Conservation (phyloP, 1,140 invertebrate genomes). For the Ostrea edulis region DNA sequence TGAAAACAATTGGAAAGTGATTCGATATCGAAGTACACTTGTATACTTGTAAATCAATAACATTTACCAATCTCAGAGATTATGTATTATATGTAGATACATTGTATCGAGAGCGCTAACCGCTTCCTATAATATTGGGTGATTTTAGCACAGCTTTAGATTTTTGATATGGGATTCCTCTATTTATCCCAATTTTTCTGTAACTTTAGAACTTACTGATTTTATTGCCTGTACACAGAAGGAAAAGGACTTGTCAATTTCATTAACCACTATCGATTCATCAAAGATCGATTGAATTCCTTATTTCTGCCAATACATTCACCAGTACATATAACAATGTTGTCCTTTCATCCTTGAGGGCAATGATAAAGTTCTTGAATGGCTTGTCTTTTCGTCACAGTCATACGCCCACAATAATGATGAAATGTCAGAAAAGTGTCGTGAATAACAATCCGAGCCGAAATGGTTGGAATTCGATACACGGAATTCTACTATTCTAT, state of each 20-base stretch:
- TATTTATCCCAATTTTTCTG: too few relatives aligned
- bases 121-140: too few relatives aligned
- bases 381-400: background rate
- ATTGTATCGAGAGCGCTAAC: too few relatives aligned
- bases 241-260: background rate
- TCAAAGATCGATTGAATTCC: background rate
- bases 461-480: conserved; percentile 15
- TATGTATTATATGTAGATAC: too few relatives aligned
- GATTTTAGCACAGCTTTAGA: too few relatives aligned
- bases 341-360: background rate
- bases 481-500: background rate
- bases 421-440: background rate
- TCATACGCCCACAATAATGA: background rate
- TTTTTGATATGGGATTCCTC: too few relatives aligned
- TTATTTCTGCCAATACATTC: background rate
- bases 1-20: too few relatives aligned
- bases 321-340: background rate
- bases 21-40: too few relatives aligned
- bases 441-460: background rate
- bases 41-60: too few relatives aligned
- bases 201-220: too few relatives aligned
- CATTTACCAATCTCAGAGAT: too few relatives aligned
- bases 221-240: background rate
- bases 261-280: background rate
- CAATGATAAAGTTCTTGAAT: background rate